A percentile compares a stretch with the other conserved stretches of the same genome.
These are phyloP conservation scores for Eurystomus gularis DNA, from an alignment of 2,113 vertebrate genomes.

Conservation along the genomic window DNA sequence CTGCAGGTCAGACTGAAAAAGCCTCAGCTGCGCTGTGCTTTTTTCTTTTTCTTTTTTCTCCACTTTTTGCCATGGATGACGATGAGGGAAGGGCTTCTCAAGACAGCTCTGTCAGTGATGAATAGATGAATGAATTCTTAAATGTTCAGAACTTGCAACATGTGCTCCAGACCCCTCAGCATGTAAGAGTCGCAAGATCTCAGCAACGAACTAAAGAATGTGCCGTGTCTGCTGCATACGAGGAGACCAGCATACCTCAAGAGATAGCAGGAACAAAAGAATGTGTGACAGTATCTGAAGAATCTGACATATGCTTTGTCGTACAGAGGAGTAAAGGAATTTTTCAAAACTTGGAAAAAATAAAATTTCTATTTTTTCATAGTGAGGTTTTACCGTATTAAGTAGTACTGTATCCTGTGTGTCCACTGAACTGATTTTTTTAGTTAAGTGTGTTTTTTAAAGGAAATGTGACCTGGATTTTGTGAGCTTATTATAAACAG, in stretches of 20 bases:
- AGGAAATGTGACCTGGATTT: conserved; percentile 74
- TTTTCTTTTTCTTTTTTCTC: not conserved
- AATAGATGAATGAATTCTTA: conserved; percentile 72
- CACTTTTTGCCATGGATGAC: conserved; percentile 18
- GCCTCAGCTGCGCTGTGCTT: not conserved
- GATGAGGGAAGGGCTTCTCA: conserved; percentile 58
- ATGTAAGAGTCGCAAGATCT: conserved; percentile 52
- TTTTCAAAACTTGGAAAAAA: conserved; percentile 52
- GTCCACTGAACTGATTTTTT: not conserved
- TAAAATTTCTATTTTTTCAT: not conserved
- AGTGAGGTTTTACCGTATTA: not conserved
- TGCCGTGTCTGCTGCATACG: not conserved
- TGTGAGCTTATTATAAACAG: conserved; percentile 63
- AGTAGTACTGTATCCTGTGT: not conserved
- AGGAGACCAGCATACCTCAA: conserved; percentile 55
- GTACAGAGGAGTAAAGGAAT: conserved; percentile 70
- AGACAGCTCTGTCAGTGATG: conserved; percentile 50
- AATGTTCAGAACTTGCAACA: conserved; percentile 68
- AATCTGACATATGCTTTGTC: conserved; percentile 73
- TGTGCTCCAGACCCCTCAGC: conserved; percentile 54
- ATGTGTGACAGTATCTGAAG: conserved; percentile 63
- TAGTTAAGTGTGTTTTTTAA: conserved; percentile 43
- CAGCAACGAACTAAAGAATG: conserved; percentile 38
- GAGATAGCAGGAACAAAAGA: conserved; percentile 78
- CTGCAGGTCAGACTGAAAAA: conserved; percentile 34